These are phyloP conservation scores for Pandemis heparana DNA, from an alignment of 2,888 invertebrate species.

Conservation along the genomic window DNA sequence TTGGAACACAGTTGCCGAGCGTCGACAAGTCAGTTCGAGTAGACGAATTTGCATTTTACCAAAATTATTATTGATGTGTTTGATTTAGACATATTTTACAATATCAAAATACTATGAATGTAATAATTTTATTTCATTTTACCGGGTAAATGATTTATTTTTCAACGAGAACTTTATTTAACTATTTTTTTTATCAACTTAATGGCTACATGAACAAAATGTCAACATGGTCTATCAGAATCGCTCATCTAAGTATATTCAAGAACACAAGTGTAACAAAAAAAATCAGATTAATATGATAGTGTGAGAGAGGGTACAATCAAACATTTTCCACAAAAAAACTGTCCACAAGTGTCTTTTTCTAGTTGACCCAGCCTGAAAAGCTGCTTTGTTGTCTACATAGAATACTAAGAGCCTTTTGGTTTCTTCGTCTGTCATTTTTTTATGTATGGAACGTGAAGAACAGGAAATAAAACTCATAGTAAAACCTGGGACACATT, in stretches of 20 bases:
- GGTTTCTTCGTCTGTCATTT: conserved; percentile 68
- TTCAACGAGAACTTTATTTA: too few relatives aligned
- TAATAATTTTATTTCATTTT: too few relatives aligned
- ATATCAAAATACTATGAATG: too few relatives aligned
- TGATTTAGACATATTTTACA: background rate
- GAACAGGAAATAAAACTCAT: too few relatives aligned
- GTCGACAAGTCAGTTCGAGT: conserved; percentile 20
- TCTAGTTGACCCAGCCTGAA: conserved; percentile 63
- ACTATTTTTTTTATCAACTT: too few relatives aligned
- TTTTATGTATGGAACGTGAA: too few relatives aligned
- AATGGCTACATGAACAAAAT: too few relatives aligned
- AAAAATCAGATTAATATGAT: too few relatives aligned
- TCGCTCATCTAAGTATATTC: background rate
- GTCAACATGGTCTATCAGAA: background rate
- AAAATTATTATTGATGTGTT: background rate
- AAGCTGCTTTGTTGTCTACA: conserved; percentile 74
- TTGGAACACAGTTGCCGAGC: conserved; percentile 47
- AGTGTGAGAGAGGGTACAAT: too few relatives aligned
- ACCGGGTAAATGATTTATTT: too few relatives aligned
- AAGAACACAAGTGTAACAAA: background rate
- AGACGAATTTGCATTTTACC: background rate
- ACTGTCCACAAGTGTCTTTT: conserved; percentile 68
- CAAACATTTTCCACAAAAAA: too few relatives aligned
- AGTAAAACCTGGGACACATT: too few relatives aligned
- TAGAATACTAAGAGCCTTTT: conserved; percentile 72